Base-by-base conservation (phyloP, 2,113 vertebrate genomes). In the Gopherus evgoodei region DNA sequence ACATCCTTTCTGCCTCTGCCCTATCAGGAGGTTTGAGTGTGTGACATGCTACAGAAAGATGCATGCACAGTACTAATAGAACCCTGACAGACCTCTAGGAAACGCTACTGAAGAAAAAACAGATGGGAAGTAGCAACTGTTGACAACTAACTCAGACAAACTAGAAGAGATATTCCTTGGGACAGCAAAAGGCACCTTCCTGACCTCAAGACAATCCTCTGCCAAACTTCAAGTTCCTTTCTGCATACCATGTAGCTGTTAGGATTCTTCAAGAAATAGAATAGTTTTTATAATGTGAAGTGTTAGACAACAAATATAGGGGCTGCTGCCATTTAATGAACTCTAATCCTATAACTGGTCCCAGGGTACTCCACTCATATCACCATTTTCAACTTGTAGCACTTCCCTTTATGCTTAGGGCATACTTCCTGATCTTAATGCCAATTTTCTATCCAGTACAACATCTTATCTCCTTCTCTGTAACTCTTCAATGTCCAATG, bases 1-100 rank as follows among this genome's bases (percentile, higher is more conserved):
- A 4, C 19, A 13, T 1, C 38, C 1, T n/a, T 25, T 21, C 25
- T n/a, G 27, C 13, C 0, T 2, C 75, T 87, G 57, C 42, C 38
- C 57, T 56, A 3, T 65, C 56, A 56, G 27, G 78, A 69, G 7
- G 69, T 57, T 16, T 38, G 79, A 56, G 52, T 5, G 13, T 1
- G 22, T 14, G 13, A 38, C 3, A 9, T 6, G 54, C 19, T 31
- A n/a, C 1, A 49, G 86, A 21, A 22, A 81, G 62, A 49, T 42
- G 6, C 24, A 17, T 42, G 38, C 1, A 22, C 11, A 80, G 38
- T 22, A 8, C 47, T 21, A 6, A 1, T 56, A 82, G 53, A 72
- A 24, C 0, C 29, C 88, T 50, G 42, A 7, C 24, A 3, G 8
- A 31, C 5, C 38, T 50, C 81, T 72, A 5, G 0, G 2, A 50